Evolutionary conservation across 2,888 invertebrate species (phyloP).

Genomic region (Coremacera marginata): DNA sequence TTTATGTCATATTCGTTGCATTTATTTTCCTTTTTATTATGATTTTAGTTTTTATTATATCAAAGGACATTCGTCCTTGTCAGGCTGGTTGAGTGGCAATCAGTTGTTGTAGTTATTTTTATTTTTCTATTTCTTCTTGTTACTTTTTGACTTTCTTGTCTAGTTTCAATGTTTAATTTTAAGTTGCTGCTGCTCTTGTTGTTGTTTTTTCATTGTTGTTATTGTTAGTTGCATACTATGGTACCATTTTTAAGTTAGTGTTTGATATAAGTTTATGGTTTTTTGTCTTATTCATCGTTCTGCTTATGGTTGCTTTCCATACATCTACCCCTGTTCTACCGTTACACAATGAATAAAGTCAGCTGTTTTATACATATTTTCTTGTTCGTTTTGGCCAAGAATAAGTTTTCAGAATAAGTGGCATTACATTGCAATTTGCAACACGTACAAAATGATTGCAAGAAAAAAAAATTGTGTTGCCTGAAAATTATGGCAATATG

Average conservation of each 20-base stretch:
- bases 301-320: neutral
- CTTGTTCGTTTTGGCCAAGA: neutral
- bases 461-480: neutral
- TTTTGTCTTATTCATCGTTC: neutral
- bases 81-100: neutral
- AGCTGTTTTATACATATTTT: slow-evolving; percentile 19
- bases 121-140: slow-evolving; percentile 1
- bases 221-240: neutral
- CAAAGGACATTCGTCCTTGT: neutral
- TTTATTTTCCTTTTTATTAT: no score
- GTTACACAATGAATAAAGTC: neutral
- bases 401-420: neutral
- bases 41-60: no score
- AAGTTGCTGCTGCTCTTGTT: slow-evolving; percentile 5
- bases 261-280: slow-evolving; percentile 1
- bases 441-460: neutral
- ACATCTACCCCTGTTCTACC: neutral
- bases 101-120: neutral
- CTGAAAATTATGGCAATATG: neutral
- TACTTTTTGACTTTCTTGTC: neutral
- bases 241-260: neutral
- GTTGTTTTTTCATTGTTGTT: neutral
- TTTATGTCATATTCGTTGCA: no score
- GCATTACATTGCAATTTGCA: slow-evolving; percentile 31
- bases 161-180: neutral